Base-by-base conservation (phyloP, 2,113 vertebrate genomes). In the Gavialis gangeticus region DNA sequence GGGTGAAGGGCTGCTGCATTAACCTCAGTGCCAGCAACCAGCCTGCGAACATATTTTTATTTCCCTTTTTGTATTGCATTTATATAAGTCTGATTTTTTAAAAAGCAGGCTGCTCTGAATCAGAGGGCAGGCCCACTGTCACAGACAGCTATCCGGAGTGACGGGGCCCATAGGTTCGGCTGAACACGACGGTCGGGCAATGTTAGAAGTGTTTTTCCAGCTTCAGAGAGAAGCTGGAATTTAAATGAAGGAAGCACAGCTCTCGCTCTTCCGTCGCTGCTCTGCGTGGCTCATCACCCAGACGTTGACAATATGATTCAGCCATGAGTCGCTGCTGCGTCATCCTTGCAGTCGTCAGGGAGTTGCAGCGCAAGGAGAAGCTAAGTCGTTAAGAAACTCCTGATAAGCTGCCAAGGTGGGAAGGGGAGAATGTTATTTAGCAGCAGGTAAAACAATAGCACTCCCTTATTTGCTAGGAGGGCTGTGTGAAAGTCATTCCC, bases 151-250 rank as follows among this genome's bases (percentile, higher is more conserved):
- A 76, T 77, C 77, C 87, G 83, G 86, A 85, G 80, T 75, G 85
- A 92, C 78, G 0, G 1, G 82, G 69, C 15, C 34, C 69, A 71
- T 93, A 37, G 6, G n/a, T 58, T 91, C 81, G 82, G 76, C 67
- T 60, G 21, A 5, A 1, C 71, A 77, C 0, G 0, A 34, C 69
- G 24, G 0, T 60, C 75, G 66, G 89, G 24, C 2, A 0, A 16
- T 56, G 69, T 79, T 77, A 54, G 13, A 62, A 54, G 15, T 12
- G 13, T 37, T 84, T 93, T 76, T 6, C 34, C 82, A 91, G 27
- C 71, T 83, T 92, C 75, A 75, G 34, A 90, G 92, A 93, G 90
- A 88, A 69, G 58, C 13, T 18, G 34, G 88, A 79, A 89, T 88
- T 82, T 83, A 86, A 89, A 91, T 79, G 82, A 94, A 83, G 25